Conservation (phyloP, 1,140 invertebrate species). For the Dinoponera quadriceps region DNA sequence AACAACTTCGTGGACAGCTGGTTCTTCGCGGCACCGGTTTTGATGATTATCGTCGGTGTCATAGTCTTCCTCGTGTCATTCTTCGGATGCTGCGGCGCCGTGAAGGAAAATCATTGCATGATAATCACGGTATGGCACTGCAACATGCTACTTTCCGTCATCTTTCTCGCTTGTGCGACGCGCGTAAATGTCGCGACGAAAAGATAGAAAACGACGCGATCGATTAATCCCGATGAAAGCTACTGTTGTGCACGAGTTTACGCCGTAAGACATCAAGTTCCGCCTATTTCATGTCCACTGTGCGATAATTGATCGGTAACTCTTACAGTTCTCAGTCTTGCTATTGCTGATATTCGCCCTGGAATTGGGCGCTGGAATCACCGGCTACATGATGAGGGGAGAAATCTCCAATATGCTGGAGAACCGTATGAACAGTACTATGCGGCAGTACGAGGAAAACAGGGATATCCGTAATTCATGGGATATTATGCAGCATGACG, state of each 20-base stretch:
- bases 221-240: not conserved
- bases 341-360: slow-evolving; percentile 93
- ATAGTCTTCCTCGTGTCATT: slow-evolving; percentile 94
- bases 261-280: not conserved
- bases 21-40: slow-evolving; percentile 90
- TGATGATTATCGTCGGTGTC: slow-evolving; percentile 94
- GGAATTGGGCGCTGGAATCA: slow-evolving; percentile 94
- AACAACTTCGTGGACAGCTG: slow-evolving; percentile 89
- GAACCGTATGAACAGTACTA: slow-evolving; percentile 89
- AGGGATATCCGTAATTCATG: slow-evolving; percentile 89
- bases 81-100: slow-evolving; percentile 95
- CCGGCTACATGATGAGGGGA: slow-evolving; percentile 92
- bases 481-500: slow-evolving; percentile 92
- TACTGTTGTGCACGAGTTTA: not conserved
- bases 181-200: not conserved
- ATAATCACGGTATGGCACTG: slow-evolving; percentile 89
- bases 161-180: not conserved
- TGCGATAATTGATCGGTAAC: slow-evolving; percentile 42
- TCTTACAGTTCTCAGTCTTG: slow-evolving; percentile 92
- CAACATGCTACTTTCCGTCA: not conserved
- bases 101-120: slow-evolving; percentile 95
- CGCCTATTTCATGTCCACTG: not conserved
- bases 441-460: slow-evolving; percentile 88
- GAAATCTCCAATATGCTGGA: slow-evolving; percentile 89
- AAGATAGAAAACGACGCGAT: not conserved